Conservation (phyloP, 2,797 vertebrate species). For the Eulemur rubriventer region DNA sequence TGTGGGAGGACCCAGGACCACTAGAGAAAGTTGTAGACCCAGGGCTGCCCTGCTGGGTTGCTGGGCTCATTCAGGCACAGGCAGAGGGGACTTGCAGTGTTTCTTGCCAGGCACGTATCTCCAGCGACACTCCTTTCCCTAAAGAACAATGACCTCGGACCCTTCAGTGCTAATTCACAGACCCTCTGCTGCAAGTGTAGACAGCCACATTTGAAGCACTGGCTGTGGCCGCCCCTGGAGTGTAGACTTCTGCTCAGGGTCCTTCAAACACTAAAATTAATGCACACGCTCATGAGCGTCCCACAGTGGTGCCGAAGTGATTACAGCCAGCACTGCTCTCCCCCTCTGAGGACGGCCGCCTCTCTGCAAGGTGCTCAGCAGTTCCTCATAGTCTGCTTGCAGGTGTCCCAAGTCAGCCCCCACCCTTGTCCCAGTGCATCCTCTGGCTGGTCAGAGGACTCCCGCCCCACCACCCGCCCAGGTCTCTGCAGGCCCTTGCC, state of each 20-base stretch:
- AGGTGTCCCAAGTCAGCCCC: neutral
- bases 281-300: too few species aligned
- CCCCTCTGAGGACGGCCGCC: neutral
- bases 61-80: fast-evolving
- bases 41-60: neutral
- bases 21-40: neutral
- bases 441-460: neutral
- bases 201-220: neutral
- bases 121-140: neutral
- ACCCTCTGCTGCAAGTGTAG: neutral
- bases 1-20: neutral
- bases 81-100: neutral
- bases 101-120: neutral
- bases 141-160: neutral
- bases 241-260: neutral
- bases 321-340: neutral
- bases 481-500: neutral
- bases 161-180: neutral
- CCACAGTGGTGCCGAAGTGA: fast-evolving
- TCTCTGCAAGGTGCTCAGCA: neutral
- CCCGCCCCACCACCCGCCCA: neutral
- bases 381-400: neutral
- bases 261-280: neutral
- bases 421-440: neutral
- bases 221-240: neutral